Evolutionary conservation across 2,888 invertebrate genomes (phyloP).

Genomic region (Andrena minutula): DNA sequence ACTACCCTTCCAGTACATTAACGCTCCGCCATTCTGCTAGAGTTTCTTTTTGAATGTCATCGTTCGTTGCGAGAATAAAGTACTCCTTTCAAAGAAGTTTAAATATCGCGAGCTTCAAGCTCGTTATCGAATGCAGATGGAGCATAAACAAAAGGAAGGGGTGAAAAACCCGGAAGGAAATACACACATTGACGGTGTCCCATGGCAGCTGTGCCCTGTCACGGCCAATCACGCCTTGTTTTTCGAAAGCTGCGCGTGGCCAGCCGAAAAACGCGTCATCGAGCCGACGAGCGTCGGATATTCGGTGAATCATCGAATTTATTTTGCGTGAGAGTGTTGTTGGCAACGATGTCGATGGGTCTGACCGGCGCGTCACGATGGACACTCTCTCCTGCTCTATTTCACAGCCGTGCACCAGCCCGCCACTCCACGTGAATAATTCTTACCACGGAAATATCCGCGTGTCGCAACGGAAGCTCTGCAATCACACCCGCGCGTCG

Average conservation of each 20-base stretch:
- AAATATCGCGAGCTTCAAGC: neutral
- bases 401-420: constrained; percentile 10
- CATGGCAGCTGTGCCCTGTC: neutral
- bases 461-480: constrained; percentile 38
- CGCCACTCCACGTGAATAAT: neutral
- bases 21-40: no score
- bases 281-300: neutral
- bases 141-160: neutral
- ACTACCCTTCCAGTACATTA: no score
- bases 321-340: constrained; percentile 38
- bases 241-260: neutral
- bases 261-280: constrained; percentile 25
- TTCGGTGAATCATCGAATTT: constrained; percentile 52
- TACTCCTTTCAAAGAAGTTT: neutral
- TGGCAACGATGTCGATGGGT: constrained; percentile 47
- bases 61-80: no score
- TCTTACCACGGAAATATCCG: constrained; percentile 40
- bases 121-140: neutral
- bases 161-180: neutral
- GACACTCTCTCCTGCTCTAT: constrained; percentile 23
- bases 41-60: no score
- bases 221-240: neutral
- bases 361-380: constrained; percentile 17
- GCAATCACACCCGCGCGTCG: constrained; percentile 15
- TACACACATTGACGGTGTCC: neutral